These are phyloP conservation scores for Halcyon chelicuti DNA, from an alignment of 2,797 vertebrate species.

Conservation along the genomic window DNA sequence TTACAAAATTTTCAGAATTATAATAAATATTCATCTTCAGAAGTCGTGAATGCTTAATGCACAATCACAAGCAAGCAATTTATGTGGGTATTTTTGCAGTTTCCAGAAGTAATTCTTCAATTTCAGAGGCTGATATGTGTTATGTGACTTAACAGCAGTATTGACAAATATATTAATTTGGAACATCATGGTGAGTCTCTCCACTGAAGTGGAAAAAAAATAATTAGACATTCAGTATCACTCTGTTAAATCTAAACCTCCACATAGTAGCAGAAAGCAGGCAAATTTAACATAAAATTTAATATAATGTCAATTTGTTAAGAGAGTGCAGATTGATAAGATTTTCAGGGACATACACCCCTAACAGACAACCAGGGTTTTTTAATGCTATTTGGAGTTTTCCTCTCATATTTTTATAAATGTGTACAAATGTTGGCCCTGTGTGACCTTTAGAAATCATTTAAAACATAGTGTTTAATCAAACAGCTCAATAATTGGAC, in stretches of 20 bases:
- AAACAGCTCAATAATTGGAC: background rate
- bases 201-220: background rate
- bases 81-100: background rate
- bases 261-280: background rate
- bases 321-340: background rate
- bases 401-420: background rate
- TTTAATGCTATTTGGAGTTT: background rate
- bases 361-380: background rate
- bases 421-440: background rate
- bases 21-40: background rate
- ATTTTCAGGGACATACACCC: background rate
- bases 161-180: slow-evolving; percentile 23
- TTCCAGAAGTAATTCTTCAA: background rate
- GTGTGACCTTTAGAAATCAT: background rate
- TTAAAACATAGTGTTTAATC: background rate
- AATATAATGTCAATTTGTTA: background rate
- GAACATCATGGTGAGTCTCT: background rate
- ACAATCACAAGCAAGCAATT: background rate
- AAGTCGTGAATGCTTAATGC: background rate
- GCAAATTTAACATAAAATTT: background rate
- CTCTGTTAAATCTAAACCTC: background rate
- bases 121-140: background rate
- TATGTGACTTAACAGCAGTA: background rate
- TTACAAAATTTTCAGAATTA: background rate
- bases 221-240: background rate